Evolutionary conservation across 1,140 invertebrate genomes (phyloP).

Genomic region (Pseudomyrmex dendroicus): DNA sequence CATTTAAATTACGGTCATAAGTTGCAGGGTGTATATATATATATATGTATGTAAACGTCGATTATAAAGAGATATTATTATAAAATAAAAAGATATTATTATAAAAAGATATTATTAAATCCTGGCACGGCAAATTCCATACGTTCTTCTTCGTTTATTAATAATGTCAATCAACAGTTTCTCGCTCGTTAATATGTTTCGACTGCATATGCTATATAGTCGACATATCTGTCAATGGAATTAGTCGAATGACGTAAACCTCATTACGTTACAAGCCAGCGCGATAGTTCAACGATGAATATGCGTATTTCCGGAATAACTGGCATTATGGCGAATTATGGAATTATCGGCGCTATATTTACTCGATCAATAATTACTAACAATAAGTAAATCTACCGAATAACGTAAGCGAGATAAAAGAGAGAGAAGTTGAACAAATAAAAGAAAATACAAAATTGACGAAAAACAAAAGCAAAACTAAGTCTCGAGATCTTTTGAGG

Average conservation of each 20-base stretch:
- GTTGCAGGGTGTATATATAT: too few species aligned
- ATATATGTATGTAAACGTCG: background rate
- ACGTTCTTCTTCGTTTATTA: slow-evolving; percentile 7
- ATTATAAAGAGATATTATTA: background rate
- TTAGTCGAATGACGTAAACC: slow-evolving; percentile 20
- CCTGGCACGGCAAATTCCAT: background rate
- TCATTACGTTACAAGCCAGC: slow-evolving; percentile 10
- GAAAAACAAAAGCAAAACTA: slow-evolving; percentile 29
- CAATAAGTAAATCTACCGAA: background rate
- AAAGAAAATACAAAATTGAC: background rate
- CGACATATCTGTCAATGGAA: slow-evolving; percentile 10
- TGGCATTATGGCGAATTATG: slow-evolving; percentile 1
- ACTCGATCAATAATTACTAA: slow-evolving; percentile 23
- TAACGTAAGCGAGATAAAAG: slow-evolving; percentile 5
- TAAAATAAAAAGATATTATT: background rate
- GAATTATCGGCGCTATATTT: background rate
- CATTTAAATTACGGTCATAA: too few species aligned
- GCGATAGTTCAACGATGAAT: background rate
- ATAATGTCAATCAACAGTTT: background rate
- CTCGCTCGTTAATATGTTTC: background rate
- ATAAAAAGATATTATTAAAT: background rate
- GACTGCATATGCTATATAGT: background rate
- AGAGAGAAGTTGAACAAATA: background rate
- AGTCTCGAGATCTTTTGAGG: slow-evolving; percentile 53
- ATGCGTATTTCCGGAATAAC: background rate